A percentile compares a stretch with the other conserved stretches of the same genome.
phyloP scores from a whole-genome alignment of 1,140 invertebrate genomes.

The Pseudomyrmex gracilis region DNA sequence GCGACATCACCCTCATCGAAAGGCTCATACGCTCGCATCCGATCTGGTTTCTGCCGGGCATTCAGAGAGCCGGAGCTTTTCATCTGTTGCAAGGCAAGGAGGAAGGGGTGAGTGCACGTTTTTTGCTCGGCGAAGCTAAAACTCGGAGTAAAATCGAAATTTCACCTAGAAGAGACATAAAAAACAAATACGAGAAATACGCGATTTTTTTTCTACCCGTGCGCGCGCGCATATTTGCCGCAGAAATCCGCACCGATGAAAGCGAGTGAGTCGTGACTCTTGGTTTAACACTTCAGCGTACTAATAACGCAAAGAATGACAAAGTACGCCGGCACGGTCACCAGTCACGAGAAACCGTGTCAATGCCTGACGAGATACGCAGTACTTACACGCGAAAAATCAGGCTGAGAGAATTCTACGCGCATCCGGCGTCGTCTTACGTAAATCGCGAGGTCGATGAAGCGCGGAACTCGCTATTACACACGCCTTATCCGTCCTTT shows the following conservation, averaged over 20 bases:
- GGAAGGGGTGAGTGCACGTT: constrained; percentile 91
- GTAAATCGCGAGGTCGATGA: constrained; percentile 22
- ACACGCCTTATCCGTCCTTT: neutral
- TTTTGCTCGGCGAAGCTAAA: constrained; percentile 38
- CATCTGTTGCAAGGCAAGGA: constrained; percentile 97
- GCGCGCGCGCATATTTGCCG: constrained; percentile 3
- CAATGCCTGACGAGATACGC: constrained; percentile 43
- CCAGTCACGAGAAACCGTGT: constrained; percentile 53
- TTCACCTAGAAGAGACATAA: too few relatives aligned
- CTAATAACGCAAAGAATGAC: constrained; percentile 14
- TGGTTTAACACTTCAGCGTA: constrained; percentile 6
- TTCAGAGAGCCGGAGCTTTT: constrained; percentile 95
- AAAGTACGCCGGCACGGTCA: neutral
- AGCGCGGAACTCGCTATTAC: neutral
- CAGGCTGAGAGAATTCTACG: constrained; percentile 31
- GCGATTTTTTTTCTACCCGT: neutral
- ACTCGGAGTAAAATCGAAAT: constrained; percentile 49
- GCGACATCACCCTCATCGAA: constrained; percentile 94
- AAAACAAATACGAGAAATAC: too few relatives aligned
- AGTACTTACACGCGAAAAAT: constrained; percentile 29
- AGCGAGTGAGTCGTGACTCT: constrained; percentile 22
- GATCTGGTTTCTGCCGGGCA: constrained; percentile 98
- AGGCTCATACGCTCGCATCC: constrained; percentile 95
- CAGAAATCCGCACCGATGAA: constrained; percentile 34
- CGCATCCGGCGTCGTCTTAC: constrained; percentile 11